phyloP scores from a whole-genome alignment of 2,113 vertebrate species.

The Trematocara macrostoma region DNA sequence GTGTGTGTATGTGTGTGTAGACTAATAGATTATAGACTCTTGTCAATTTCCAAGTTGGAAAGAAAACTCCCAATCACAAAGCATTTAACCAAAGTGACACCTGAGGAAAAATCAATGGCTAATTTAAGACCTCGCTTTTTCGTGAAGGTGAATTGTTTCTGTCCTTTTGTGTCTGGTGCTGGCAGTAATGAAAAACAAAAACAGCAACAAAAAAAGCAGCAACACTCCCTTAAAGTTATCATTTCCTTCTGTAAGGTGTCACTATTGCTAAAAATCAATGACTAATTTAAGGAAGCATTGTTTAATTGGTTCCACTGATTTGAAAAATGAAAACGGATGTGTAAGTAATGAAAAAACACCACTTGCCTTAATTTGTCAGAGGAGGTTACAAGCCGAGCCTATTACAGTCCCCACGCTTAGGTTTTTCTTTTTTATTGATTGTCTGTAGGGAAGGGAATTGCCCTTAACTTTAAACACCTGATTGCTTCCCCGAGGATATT shows the following conservation, averaged over 20 bases:
- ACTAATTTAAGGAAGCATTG: conserved; percentile 67
- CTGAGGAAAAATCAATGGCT: conserved; percentile 69
- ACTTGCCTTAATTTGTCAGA: conserved; percentile 71
- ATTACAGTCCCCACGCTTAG: conserved; percentile 19
- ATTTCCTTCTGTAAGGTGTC: conserved; percentile 67
- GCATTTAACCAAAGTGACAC: conserved; percentile 68
- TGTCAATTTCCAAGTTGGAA: conserved; percentile 51
- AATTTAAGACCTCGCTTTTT: conserved; percentile 61
- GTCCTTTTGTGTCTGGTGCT: conserved; percentile 29
- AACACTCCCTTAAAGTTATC: conserved; percentile 59
- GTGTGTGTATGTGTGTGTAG: background rate
- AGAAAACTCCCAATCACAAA: conserved; percentile 38
- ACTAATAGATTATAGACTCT: conserved; percentile 43
- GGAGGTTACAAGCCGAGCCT: conserved; percentile 41
- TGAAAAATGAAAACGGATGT: conserved; percentile 74
- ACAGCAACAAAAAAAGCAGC: background rate
- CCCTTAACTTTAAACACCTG: conserved; percentile 60
- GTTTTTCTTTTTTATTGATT: conserved; percentile 56
- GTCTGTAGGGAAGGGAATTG: conserved; percentile 34
- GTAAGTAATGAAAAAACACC: conserved; percentile 68
- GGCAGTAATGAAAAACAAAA: conserved; percentile 46
- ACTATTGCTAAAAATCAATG: conserved; percentile 69
- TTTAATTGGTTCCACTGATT: conserved; percentile 70
- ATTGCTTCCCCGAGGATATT: conserved; percentile 57
- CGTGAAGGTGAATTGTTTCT: conserved; percentile 56